These are phyloP conservation scores for Himalopsyche japonica DNA, from an alignment of 2,888 invertebrate species.

Conservation along the genomic window DNA sequence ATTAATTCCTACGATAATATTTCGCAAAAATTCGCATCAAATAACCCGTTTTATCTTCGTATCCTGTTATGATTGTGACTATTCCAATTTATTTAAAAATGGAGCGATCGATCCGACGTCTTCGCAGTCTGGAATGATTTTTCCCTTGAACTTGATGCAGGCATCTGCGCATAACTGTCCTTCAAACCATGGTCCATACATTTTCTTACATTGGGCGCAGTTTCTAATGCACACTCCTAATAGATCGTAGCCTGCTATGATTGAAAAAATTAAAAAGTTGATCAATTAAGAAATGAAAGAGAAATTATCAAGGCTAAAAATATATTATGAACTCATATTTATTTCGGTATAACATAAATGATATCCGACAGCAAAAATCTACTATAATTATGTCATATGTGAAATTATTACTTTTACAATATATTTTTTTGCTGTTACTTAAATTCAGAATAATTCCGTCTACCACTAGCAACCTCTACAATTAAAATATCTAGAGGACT, in stretches of 20 bases:
- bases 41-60: not conserved
- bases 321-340: no score
- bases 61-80: slow-evolving; percentile 21
- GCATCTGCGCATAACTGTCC: slow-evolving; percentile 84
- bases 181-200: slow-evolving; percentile 85
- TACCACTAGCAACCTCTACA: no score
- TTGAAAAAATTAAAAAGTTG: not conserved
- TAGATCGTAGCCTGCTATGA: slow-evolving; percentile 57
- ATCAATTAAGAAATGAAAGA: not conserved
- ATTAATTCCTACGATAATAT: not conserved
- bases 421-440: no score
- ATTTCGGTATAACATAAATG: no score
- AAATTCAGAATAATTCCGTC: no score
- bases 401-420: no score
- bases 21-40: not conserved
- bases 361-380: no score
- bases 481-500: no score
- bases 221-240: slow-evolving; percentile 79
- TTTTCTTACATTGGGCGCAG: slow-evolving; percentile 88
- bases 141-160: slow-evolving; percentile 81
- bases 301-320: no score
- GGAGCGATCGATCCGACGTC: slow-evolving; percentile 79
- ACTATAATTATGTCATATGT: no score
- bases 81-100: slow-evolving; percentile 69
- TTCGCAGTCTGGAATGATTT: slow-evolving; percentile 84